Evolutionary conservation across 1,140 invertebrate genomes (phyloP).

Genomic region (Micrasema minimum): DNA sequence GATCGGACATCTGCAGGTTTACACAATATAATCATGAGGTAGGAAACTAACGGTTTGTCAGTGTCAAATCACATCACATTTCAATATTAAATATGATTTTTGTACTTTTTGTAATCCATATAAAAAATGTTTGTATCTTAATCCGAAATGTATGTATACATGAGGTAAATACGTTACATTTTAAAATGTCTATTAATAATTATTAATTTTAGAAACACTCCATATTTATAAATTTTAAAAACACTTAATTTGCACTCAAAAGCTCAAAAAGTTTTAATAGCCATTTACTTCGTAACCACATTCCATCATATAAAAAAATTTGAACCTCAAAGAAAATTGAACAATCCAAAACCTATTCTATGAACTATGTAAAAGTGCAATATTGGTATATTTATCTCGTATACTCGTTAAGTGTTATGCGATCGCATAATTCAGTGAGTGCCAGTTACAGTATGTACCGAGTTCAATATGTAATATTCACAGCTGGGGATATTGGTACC

Average conservation of each 20-base stretch:
- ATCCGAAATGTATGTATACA: slow-evolving; percentile 28
- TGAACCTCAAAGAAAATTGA: slow-evolving; percentile 6
- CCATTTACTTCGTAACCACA: not conserved
- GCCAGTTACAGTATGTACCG: not conserved
- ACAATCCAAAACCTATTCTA: slow-evolving; percentile 15
- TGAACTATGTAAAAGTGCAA: slow-evolving; percentile 25
- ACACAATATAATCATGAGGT: no score
- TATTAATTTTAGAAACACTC: slow-evolving; percentile 19
- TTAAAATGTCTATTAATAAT: not conserved
- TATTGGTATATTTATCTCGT: slow-evolving; percentile 20
- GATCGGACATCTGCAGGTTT: no score
- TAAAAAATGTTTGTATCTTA: not conserved
- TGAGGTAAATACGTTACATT: slow-evolving; percentile 32
- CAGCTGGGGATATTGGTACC: not conserved
- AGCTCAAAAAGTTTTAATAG: slow-evolving; percentile 31
- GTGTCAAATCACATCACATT: no score
- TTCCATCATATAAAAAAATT: slow-evolving; percentile 19
- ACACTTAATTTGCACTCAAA: slow-evolving; percentile 33
- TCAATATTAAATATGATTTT: no score
- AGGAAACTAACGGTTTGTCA: no score
- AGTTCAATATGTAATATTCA: not conserved
- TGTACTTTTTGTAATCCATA: no score
- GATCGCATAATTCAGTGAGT: slow-evolving; percentile 12
- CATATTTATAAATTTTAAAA: slow-evolving; percentile 18
- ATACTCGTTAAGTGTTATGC: slow-evolving; percentile 16